These are phyloP conservation scores for Lepilemur ruficaudatus DNA, from an alignment of 2,797 vertebrate genomes.

Conservation along the genomic window DNA sequence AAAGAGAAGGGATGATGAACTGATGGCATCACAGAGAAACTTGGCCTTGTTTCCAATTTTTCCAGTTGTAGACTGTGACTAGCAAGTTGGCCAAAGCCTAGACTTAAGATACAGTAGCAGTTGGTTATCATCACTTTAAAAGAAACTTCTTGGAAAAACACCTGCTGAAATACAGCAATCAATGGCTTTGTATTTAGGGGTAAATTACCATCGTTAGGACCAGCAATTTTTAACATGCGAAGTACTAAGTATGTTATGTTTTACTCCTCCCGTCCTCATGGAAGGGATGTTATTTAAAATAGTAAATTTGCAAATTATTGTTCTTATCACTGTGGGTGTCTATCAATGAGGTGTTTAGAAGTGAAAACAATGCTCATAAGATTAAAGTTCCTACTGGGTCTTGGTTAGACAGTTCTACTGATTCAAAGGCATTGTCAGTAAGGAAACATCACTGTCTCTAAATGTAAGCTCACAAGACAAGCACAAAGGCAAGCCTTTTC, in stretches of 20 bases:
- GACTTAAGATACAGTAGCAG: slow-evolving; percentile 18
- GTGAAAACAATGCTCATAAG: not conserved
- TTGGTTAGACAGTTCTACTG: not conserved
- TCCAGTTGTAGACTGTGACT: not conserved
- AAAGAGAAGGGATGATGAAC: not conserved
- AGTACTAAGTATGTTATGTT: not conserved
- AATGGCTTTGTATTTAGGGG: not conserved
- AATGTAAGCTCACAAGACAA: not conserved
- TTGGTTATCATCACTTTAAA: not conserved
- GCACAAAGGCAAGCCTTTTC: not conserved
- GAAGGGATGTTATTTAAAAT: not conserved
- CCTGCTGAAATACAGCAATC: not conserved
- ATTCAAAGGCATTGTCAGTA: not conserved
- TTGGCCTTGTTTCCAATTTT: not conserved
- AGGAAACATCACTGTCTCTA: not conserved
- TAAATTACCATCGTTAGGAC: slow-evolving; percentile 26
- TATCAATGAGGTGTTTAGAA: not conserved
- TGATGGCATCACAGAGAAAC: not conserved
- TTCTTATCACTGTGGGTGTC: not conserved
- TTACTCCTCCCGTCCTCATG: not conserved
- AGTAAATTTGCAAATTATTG: not conserved
- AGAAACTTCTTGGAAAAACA: not conserved
- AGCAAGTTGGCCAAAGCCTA: not conserved
- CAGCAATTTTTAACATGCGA: not conserved
- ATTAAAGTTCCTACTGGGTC: not conserved